phyloP scores from a whole-genome alignment of 2,888 invertebrate species.

The Melanotus villosus region DNA sequence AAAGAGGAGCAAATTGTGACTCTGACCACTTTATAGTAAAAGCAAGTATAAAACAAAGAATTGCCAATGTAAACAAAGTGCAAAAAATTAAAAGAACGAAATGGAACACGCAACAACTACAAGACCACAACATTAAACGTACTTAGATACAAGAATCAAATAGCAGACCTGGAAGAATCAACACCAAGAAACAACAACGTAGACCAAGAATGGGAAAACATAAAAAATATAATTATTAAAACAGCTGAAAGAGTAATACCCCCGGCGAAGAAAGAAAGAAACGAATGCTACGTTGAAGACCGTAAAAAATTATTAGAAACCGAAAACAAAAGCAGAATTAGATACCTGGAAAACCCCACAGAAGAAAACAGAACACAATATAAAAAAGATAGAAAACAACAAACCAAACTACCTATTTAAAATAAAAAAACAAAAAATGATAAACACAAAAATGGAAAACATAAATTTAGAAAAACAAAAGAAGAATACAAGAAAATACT shows the following conservation, averaged over 20 bases:
- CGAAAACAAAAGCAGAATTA: background rate
- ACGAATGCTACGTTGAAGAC: background rate
- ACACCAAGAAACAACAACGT: background rate
- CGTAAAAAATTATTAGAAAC: background rate
- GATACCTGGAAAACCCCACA: background rate
- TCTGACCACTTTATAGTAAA: no score
- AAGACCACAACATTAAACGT: background rate
- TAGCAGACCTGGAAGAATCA: background rate
- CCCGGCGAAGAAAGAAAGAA: background rate
- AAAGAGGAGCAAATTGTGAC: no score
- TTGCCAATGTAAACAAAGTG: background rate
- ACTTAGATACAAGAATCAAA: background rate
- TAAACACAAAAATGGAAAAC: background rate
- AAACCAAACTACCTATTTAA: background rate
- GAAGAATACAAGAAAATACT: background rate
- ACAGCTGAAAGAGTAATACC: background rate
- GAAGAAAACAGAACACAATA: no score
- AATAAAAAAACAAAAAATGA: background rate
- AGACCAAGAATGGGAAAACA: no score
- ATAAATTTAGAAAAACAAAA: background rate
- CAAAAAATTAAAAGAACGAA: background rate
- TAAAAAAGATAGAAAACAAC: background rate
- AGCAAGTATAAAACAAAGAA: no score
- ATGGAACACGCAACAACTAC: background rate
- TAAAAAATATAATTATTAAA: background rate